Conservation (phyloP, 2,888 invertebrate species). For the Parasteatoda lunata region DNA sequence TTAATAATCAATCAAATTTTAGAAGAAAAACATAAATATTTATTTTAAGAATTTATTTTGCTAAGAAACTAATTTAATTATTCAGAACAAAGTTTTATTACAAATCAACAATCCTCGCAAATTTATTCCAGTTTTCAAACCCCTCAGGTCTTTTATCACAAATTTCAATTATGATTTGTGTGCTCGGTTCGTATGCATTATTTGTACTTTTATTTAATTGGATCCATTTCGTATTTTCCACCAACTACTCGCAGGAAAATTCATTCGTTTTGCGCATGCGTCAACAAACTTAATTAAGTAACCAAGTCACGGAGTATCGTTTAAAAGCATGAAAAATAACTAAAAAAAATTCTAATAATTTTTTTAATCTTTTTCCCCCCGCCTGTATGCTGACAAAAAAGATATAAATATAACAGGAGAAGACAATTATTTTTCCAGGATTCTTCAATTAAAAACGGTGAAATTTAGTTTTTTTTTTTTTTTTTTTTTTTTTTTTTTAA, state of each 20-base stretch:
- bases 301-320: conserved; percentile 26
- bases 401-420: conserved; percentile 25
- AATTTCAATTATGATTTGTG: too few species aligned
- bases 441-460: conserved; percentile 43
- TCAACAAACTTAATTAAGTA: conserved; percentile 32
- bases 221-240: neutral
- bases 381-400: conserved; percentile 4
- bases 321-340: conserved; percentile 14
- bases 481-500: too few species aligned
- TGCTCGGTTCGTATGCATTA: neutral
- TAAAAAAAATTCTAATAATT: neutral
- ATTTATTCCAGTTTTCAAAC: too few species aligned
- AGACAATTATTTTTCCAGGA: conserved; percentile 38
- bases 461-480: conserved; percentile 23
- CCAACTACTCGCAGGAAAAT: neutral
- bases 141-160: too few species aligned
- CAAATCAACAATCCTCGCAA: too few species aligned
- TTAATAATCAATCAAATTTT: too few species aligned
- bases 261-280: conserved; percentile 18
- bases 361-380: neutral
- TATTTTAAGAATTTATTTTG: too few species aligned
- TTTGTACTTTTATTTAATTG: neutral
- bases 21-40: too few species aligned
- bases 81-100: too few species aligned
- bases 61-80: too few species aligned